Conservation (phyloP, 2,888 invertebrate genomes). For the Stramonita haemastoma region DNA sequence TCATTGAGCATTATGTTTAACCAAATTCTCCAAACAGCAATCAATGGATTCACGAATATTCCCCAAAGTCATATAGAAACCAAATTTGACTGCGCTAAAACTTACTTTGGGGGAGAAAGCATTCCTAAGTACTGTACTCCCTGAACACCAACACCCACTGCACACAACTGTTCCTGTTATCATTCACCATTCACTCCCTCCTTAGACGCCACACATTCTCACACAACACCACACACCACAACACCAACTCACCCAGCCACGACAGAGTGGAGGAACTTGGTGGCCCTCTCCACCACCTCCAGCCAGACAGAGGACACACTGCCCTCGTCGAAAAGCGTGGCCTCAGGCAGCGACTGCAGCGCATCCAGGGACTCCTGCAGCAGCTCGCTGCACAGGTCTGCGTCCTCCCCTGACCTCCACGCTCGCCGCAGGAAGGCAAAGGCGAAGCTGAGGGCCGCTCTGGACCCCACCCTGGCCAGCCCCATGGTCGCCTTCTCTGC, state of each 20-base stretch:
- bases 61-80: too few species aligned
- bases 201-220: too few species aligned
- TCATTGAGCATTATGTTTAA: too few species aligned
- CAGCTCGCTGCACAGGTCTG: constrained; percentile 93
- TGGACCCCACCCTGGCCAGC: constrained; percentile 92
- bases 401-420: constrained; percentile 95
- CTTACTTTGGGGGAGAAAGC: too few species aligned
- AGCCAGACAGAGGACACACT: constrained; percentile 87
- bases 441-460: constrained; percentile 94
- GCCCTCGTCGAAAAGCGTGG: constrained; percentile 91
- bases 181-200: too few species aligned
- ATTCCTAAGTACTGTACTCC: too few species aligned
- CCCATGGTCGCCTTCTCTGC: constrained; percentile 84
- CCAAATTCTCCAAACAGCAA: too few species aligned
- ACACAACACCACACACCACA: too few species aligned
- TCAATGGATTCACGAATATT: too few species aligned
- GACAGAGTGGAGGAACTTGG: constrained; percentile 93
- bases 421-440: constrained; percentile 94
- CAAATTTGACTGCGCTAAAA: too few species aligned
- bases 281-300: constrained; percentile 95
- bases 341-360: constrained; percentile 89
- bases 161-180: too few species aligned
- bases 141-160: too few species aligned
- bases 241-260: constrained; percentile 89
- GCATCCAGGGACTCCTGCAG: constrained; percentile 92